A percentile compares a stretch with the other conserved stretches of the same genome.
These are phyloP conservation scores for Athripsodes cinereus DNA, from an alignment of 2,888 invertebrate genomes.

Conservation along the genomic window DNA sequence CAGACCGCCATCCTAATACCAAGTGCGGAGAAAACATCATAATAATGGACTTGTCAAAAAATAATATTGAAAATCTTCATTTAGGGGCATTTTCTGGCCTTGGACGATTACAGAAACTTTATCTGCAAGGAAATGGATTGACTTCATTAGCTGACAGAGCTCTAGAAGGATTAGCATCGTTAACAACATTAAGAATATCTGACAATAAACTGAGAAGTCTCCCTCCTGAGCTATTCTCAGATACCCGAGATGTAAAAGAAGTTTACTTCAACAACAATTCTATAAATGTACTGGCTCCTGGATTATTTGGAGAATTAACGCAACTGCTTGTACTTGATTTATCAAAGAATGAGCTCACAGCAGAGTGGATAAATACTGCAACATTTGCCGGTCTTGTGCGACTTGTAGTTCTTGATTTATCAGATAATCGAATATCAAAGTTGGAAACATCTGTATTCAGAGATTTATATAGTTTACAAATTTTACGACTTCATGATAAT, in stretches of 20 bases:
- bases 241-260: conserved; percentile 70
- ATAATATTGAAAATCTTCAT: conserved; percentile 69
- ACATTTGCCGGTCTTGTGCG: conserved; percentile 73
- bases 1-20: conserved; percentile 52
- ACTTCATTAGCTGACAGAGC: conserved; percentile 71
- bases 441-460: conserved; percentile 71
- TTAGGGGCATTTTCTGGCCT: conserved; percentile 66
- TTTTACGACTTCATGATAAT: conserved; percentile 74
- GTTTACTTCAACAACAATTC: conserved; percentile 78
- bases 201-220: conserved; percentile 75
- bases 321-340: conserved; percentile 72
- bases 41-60: conserved; percentile 69
- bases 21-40: conserved; percentile 66
- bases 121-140: conserved; percentile 71
- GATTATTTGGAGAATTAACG: conserved; percentile 68
- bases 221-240: conserved; percentile 76
- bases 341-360: conserved; percentile 72
- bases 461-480: conserved; percentile 73
- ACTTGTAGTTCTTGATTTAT: conserved; percentile 70
- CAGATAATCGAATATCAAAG: conserved; percentile 68
- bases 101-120: conserved; percentile 63
- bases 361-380: conserved; percentile 76
- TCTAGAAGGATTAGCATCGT: conserved; percentile 64
- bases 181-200: conserved; percentile 70
- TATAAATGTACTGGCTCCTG: conserved; percentile 73